Evolutionary conservation across 2,888 invertebrate species (phyloP), one percentile per base, ranked within the genome.

Genomic region (Drosophila eohydei): DNA sequence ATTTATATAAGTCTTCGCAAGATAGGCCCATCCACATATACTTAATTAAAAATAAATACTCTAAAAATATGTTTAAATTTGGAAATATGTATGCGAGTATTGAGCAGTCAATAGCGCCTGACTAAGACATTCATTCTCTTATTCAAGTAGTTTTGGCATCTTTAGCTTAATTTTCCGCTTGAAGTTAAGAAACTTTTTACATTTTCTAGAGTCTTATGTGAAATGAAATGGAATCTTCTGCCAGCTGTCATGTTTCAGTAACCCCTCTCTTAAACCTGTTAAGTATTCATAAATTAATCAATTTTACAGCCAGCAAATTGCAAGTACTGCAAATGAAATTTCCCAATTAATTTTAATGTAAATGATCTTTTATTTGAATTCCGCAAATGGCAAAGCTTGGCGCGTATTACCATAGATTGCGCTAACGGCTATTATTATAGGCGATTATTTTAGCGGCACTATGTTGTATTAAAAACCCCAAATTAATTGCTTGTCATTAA

Each of bases 401-500:
- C 40, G 6, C n/a, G 28, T 5, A 56, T 43, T 40, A 9, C 12
- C 16, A 14, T n/a, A 14, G 14, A 21, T 30, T 30, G 40, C 36
- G 16, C 11, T 11, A 21, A 11, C 38, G 21, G 41, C 30, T 12
- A 38, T 52, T 11, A 48, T 46, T 74, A 57, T 48, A 9, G 43
- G 43, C 16, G 54, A 8, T 46, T 28, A 54, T 34, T 54, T 9
- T 6, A 9, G 36, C 36, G 8, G 28, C 21, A 32, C 14, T 40
- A 16, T 11, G 52, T 26, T 8, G 48, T 16, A 66, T 85, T 60
- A 71, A 80, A 80, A 86, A 60, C 51, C 68, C 54, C 66, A 83
- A 83, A 81, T 83, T 88, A 88, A 84, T 87, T 87, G 87, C 76
- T 70, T 59, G 73, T 81, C 84, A 87, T 83, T 83, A 81, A 65